Percentiles rank a stretch among this genome's conserved stretches.
phyloP scores from a whole-genome alignment of 2,888 invertebrate genomes.

The Venusia cambrica region DNA sequence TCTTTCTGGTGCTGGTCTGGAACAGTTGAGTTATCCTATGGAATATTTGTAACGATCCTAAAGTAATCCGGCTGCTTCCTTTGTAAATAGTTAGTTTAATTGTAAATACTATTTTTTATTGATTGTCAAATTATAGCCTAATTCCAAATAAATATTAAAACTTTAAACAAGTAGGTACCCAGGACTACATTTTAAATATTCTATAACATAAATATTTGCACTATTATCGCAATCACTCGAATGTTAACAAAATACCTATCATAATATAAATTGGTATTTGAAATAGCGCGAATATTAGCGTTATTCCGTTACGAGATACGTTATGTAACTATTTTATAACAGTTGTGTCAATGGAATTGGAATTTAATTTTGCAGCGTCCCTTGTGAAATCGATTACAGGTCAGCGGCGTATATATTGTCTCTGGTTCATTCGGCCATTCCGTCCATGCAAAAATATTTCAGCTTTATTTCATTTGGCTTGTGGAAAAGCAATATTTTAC shows the following conservation, averaged over 20 bases:
- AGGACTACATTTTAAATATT: too few relatives aligned
- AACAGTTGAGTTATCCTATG: too few relatives aligned
- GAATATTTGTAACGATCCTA: too few relatives aligned
- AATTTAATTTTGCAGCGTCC: slow-evolving; percentile 40
- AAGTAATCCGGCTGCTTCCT: too few relatives aligned
- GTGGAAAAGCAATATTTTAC: not conserved
- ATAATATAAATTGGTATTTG: not conserved
- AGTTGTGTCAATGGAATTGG: slow-evolving; percentile 29
- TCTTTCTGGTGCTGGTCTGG: too few relatives aligned
- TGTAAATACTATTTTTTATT: too few relatives aligned
- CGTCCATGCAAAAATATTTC: slow-evolving; percentile 33
- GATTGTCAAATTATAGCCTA: too few relatives aligned
- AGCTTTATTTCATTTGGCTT: slow-evolving; percentile 8
- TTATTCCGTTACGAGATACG: slow-evolving; percentile 26
- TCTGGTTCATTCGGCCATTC: slow-evolving; percentile 28
- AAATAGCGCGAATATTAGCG: slow-evolving; percentile 21
- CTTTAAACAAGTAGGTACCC: too few relatives aligned
- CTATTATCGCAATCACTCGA: too few relatives aligned
- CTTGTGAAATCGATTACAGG: slow-evolving; percentile 36
- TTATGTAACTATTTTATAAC: slow-evolving; percentile 29
- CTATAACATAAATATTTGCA: too few relatives aligned
- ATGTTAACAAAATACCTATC: slow-evolving; percentile 28
- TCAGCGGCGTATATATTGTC: slow-evolving; percentile 38
- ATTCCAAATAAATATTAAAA: too few relatives aligned
- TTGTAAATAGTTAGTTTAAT: too few relatives aligned